Percentiles rank a stretch among this genome's conserved stretches.
phyloP scores from a whole-genome alignment of 2,113 vertebrate genomes.

The Perca fluviatilis region DNA sequence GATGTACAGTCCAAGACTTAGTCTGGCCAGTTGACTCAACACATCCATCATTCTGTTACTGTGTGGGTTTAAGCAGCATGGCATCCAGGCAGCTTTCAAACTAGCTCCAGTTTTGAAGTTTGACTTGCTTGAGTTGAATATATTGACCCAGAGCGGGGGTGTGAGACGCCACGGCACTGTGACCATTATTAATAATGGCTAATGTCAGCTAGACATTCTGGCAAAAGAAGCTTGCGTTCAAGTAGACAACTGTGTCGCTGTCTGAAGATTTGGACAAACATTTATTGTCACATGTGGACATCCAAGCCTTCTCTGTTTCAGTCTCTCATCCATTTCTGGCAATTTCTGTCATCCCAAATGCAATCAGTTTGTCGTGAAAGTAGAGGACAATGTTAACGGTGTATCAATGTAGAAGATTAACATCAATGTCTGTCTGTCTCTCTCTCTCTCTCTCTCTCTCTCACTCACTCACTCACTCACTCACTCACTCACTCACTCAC shows the following conservation, averaged over 20 bases:
- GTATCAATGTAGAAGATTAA: conserved; percentile 26
- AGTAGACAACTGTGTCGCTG: background rate
- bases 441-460: background rate
- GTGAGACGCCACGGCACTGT: background rate
- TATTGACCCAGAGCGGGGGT: conserved; percentile 27
- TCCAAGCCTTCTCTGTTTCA: conserved; percentile 15
- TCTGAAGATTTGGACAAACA: conserved; percentile 28
- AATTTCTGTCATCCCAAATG: conserved; percentile 3
- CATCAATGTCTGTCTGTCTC: background rate
- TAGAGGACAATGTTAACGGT: conserved; percentile 15
- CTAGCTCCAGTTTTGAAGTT: conserved; percentile 17
- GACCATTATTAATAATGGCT: conserved; percentile 67
- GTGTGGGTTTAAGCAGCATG: conserved; percentile 35
- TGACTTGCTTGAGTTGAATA: conserved; percentile 29
- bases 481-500: background rate
- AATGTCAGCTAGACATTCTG: background rate
- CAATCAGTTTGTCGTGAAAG: conserved; percentile 7
- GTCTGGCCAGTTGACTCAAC: conserved; percentile 20
- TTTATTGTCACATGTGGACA: background rate
- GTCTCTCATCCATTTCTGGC: background rate
- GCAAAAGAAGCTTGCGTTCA: background rate
- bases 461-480: background rate
- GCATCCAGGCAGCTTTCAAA: conserved; percentile 18
- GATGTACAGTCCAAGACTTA: conserved; percentile 11
- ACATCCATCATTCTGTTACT: conserved; percentile 25